Evolutionary conservation across 2,797 vertebrate genomes (phyloP).

Genomic region (Sparus aurata): DNA sequence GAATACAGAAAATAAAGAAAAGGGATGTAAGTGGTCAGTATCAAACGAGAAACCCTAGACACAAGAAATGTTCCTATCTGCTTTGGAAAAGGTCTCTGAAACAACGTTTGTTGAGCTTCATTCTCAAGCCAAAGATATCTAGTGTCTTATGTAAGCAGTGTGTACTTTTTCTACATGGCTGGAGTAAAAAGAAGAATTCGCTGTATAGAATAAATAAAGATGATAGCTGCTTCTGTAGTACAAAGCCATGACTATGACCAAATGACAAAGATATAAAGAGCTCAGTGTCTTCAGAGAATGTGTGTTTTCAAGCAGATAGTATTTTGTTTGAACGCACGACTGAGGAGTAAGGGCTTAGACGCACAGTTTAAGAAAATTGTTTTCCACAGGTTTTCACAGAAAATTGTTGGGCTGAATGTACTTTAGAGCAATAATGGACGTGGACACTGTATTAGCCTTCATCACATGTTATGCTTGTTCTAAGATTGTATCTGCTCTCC

Average conservation of each 20-base stretch:
- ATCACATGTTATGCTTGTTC: too few relatives aligned
- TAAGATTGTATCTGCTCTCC: too few relatives aligned
- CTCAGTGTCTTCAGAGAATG: neutral
- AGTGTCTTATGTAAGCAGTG: constrained; percentile 5
- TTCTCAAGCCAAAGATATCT: constrained; percentile 27
- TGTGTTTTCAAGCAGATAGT: neutral
- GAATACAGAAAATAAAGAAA: neutral
- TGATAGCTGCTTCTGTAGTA: neutral
- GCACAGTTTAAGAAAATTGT: neutral
- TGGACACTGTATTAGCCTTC: too few relatives aligned
- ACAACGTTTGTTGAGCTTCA: constrained; percentile 11
- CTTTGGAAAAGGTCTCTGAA: constrained; percentile 11
- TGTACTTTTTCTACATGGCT: constrained; percentile 2
- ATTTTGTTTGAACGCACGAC: neutral
- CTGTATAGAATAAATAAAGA: neutral
- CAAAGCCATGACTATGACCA: neutral
- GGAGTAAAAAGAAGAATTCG: neutral
- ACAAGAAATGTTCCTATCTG: neutral
- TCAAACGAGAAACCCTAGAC: neutral
- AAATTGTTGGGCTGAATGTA: too few relatives aligned
- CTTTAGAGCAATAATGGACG: too few relatives aligned
- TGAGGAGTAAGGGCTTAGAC: neutral
- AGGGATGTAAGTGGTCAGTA: neutral
- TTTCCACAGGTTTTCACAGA: neutral
- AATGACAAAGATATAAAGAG: neutral